Evolutionary conservation across 1,140 invertebrate species (phyloP), one percentile per base, ranked within the genome.

Genomic region (Monochamus saltuarius): DNA sequence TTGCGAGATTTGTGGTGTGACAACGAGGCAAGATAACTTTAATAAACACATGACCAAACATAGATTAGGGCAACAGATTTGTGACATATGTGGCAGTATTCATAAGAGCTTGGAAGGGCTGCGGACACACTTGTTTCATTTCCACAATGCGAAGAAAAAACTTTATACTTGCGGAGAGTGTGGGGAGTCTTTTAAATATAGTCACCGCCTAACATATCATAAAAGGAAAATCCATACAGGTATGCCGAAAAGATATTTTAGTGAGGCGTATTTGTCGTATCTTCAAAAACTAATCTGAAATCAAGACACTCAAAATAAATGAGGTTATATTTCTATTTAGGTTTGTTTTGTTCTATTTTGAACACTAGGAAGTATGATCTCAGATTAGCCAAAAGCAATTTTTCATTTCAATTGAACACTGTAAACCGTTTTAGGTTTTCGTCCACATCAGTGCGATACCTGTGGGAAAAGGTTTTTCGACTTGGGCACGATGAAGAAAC

Each of bases 401-500:
- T n/a, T n/a, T n/a, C n/a, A n/a, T n/a, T n/a, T n/a, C n/a, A n/a
- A n/a, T n/a, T n/a, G n/a, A n/a, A n/a, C n/a, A n/a, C n/a, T n/a
- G n/a, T n/a, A n/a, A n/a, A n/a, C n/a, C n/a, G 40, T 14, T 14
- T 17, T 6, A 14, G 13, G 40, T 47, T 17, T 47, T 29, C 22
- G 22, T 29, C 22, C 22, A 29, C 22, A 29, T 6, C 22, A 29
- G 22, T 69, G 67, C 51, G 62, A 69, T 56, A 60, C 66, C 38
- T 65, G 67, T 45, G 64, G 67, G 0, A 71, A 71, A 56, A 36
- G 60, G 4, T 71, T 71, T 45, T 71, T 65, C 39, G 59, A 62
- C 2, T 46, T 57, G 36, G 56, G 61, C 42, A 56, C 65, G 36
- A 37, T 71, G 54, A 69, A 65, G 34, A 66, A 62, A 17, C 69